These are phyloP conservation scores for Cephus runcator DNA, from an alignment of 2,888 invertebrate genomes.

Conservation along the genomic window DNA sequence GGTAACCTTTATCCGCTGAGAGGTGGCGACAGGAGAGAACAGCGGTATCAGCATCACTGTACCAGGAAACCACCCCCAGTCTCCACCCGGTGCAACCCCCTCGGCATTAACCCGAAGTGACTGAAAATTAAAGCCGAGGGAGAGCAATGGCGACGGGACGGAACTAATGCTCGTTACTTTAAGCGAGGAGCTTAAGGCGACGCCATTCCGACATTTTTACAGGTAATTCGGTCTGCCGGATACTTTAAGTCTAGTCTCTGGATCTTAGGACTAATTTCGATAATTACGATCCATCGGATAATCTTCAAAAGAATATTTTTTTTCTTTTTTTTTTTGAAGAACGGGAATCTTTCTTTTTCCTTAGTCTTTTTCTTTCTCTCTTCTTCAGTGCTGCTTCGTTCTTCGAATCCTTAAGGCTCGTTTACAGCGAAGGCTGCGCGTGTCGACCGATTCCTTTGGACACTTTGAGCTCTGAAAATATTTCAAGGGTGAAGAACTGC, in stretches of 20 bases:
- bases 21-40: background rate
- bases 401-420: background rate
- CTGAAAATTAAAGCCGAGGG: conserved; percentile 15
- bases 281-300: background rate
- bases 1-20: background rate
- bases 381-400: background rate
- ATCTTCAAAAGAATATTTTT: background rate
- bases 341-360: background rate
- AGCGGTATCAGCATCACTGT: background rate
- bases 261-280: background rate
- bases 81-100: background rate
- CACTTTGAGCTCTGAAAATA: background rate
- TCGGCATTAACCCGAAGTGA: conserved; percentile 15
- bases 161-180: background rate
- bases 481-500: background rate
- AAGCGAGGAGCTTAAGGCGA: background rate
- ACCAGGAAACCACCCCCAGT: background rate
- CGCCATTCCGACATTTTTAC: background rate
- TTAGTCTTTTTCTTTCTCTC: background rate
- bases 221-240: background rate
- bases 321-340: no score
- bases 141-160: conserved; percentile 2
- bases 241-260: background rate
- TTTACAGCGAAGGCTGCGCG: background rate
- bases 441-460: background rate